These are phyloP conservation scores for Phoxinus phoxinus DNA, from an alignment of 2,113 vertebrate species.

Conservation along the genomic window DNA sequence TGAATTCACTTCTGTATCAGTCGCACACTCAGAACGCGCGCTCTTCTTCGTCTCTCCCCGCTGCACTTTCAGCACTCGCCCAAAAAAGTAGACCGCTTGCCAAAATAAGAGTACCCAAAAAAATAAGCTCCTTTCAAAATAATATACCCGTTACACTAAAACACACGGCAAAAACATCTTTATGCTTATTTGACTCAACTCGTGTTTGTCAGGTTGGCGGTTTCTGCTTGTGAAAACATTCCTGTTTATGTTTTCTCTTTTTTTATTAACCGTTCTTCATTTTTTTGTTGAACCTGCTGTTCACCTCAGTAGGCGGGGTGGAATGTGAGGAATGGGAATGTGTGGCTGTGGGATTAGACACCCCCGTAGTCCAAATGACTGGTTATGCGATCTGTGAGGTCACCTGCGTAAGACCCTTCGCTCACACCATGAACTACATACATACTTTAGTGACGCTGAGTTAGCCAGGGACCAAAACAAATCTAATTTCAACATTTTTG, in stretches of 20 bases:
- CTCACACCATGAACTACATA: slow-evolving; percentile 17
- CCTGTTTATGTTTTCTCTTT: slow-evolving; percentile 34
- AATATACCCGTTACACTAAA: no score
- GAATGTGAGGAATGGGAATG: slow-evolving; percentile 54
- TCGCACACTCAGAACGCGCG: no score
- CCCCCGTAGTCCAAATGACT: slow-evolving; percentile 31
- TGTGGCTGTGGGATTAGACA: slow-evolving; percentile 41
- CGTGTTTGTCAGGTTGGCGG: background rate
- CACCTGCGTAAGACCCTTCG: slow-evolving; percentile 30
- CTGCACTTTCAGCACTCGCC: no score
- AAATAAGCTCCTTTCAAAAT: no score
- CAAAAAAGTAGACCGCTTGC: no score
- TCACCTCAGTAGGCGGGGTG: slow-evolving; percentile 15
- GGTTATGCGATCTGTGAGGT: slow-evolving; percentile 53
- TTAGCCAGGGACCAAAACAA: background rate
- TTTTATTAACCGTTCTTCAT: background rate
- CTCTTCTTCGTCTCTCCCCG: no score
- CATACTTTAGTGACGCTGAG: background rate
- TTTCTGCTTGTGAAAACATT: slow-evolving; percentile 38
- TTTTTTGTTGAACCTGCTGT: slow-evolving; percentile 15
- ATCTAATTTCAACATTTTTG: background rate
- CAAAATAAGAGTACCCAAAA: no score
- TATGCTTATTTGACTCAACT: background rate
- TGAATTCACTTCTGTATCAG: no score
- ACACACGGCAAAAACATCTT: background rate